Evolutionary conservation across 1,140 invertebrate genomes (phyloP).

Genomic region (Sarcophaga peregrina): DNA sequence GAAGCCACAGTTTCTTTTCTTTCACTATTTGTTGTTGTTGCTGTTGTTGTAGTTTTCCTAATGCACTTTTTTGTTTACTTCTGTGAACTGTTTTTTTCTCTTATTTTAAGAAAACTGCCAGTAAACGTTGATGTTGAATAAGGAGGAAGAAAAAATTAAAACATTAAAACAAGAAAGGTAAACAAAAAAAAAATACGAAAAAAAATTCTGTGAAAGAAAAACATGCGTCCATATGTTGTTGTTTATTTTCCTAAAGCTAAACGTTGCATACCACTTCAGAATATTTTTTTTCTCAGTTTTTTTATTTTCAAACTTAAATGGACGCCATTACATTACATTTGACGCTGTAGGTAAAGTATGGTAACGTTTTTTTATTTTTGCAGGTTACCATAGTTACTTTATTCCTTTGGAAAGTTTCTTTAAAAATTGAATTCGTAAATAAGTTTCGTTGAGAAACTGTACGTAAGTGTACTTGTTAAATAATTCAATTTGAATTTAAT

Average conservation of each 20-base stretch:
- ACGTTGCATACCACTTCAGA: not conserved
- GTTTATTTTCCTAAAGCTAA: conserved; percentile 3
- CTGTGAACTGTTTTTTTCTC: not conserved
- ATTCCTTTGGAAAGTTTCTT: too few relatives aligned
- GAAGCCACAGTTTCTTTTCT: not conserved
- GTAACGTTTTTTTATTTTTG: too few relatives aligned
- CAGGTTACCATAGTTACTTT: too few relatives aligned
- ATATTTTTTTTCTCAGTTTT: too few relatives aligned
- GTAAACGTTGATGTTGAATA: not conserved
- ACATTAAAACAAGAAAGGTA: not conserved
- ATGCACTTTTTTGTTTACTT: not conserved
- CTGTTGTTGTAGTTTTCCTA: not conserved
- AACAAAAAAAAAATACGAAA: not conserved
- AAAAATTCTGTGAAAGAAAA: not conserved
- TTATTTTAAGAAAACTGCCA: not conserved
- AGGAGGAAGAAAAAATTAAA: not conserved
- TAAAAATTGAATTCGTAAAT: too few relatives aligned
- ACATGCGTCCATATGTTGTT: conserved; percentile 16
- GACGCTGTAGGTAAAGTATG: too few relatives aligned
- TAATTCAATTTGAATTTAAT: too few relatives aligned
- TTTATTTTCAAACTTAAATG: too few relatives aligned
- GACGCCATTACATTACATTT: too few relatives aligned
- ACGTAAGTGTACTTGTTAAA: too few relatives aligned
- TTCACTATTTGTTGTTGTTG: too few relatives aligned
- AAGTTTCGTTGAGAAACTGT: too few relatives aligned